phyloP scores from a whole-genome alignment of 2,797 vertebrate genomes.

The Smutsia gigantea region DNA sequence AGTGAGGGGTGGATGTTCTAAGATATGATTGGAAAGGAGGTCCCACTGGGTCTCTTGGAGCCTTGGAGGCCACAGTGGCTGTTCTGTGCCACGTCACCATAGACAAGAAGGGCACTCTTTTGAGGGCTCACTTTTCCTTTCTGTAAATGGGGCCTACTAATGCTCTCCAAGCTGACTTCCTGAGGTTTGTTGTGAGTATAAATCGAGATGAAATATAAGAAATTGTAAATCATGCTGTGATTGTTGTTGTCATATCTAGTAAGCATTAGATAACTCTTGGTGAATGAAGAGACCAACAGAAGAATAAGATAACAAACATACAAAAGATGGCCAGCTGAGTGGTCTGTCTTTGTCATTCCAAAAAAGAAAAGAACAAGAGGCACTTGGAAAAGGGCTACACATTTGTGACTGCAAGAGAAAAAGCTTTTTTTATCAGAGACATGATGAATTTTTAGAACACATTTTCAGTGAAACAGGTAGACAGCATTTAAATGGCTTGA shows the following conservation, averaged over 20 bases:
- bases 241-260: not conserved
- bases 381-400: slow-evolving; percentile 10
- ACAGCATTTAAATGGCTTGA: slow-evolving; percentile 66
- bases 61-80: not conserved
- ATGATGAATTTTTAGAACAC: slow-evolving; percentile 26
- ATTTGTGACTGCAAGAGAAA: slow-evolving; percentile 17
- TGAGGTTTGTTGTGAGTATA: not conserved
- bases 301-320: not conserved
- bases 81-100: not conserved
- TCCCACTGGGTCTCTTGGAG: not conserved
- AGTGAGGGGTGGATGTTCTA: not conserved
- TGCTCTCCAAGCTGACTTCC: slow-evolving; percentile 13
- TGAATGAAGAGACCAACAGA: not conserved
- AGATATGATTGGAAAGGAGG: not conserved
- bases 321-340: not conserved
- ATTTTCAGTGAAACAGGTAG: slow-evolving; percentile 57
- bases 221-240: not conserved
- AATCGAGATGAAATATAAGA: not conserved
- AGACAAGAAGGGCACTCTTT: not conserved
- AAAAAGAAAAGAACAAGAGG: slow-evolving; percentile 12
- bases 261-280: not conserved
- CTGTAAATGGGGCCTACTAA: not conserved
- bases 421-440: slow-evolving; percentile 22
- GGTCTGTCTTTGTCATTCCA: slow-evolving; percentile 11
- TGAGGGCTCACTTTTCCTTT: not conserved